These are phyloP conservation scores for Melanargia galathea DNA, from an alignment of 2,888 invertebrate species.

Conservation along the genomic window DNA sequence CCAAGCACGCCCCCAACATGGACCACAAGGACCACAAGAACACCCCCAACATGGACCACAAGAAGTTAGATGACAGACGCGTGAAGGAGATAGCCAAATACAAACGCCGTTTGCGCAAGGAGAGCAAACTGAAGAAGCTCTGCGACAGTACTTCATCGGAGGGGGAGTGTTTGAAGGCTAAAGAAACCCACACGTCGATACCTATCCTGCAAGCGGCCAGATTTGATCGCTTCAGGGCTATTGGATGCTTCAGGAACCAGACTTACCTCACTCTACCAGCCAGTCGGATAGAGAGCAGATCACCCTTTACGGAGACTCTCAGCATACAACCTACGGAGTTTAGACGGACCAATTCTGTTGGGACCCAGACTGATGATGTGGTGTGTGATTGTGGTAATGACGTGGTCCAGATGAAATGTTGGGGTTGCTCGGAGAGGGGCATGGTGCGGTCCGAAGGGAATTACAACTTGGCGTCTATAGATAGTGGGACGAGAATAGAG, in stretches of 20 bases:
- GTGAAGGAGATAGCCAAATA: slow-evolving; percentile 78
- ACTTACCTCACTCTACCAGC: slow-evolving; percentile 74
- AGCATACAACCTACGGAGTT: slow-evolving; percentile 58
- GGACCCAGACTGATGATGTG: slow-evolving; percentile 72
- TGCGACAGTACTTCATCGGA: slow-evolving; percentile 75
- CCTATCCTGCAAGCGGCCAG: slow-evolving; percentile 76
- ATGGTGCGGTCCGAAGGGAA: slow-evolving; percentile 73
- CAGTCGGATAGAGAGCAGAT: slow-evolving; percentile 65
- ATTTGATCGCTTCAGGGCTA: slow-evolving; percentile 74
- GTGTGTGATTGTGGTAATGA: slow-evolving; percentile 63
- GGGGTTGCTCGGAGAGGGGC: slow-evolving; percentile 51
- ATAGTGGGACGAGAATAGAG: not conserved
- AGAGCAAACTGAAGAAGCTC: slow-evolving; percentile 67
- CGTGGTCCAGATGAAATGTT: slow-evolving; percentile 58
- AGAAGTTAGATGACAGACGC: slow-evolving; percentile 67
- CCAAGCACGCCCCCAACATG: slow-evolving; percentile 69
- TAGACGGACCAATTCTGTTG: slow-evolving; percentile 63
- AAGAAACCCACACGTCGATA: slow-evolving; percentile 72
- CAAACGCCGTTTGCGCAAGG: slow-evolving; percentile 70
- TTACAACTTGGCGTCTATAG: slow-evolving; percentile 61
- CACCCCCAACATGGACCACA: slow-evolving; percentile 53
- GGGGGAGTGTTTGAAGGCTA: slow-evolving; percentile 58
- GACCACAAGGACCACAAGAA: slow-evolving; percentile 47
- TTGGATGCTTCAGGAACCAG: slow-evolving; percentile 75
- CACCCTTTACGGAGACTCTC: slow-evolving; percentile 64